These are phyloP conservation scores for Rhinopomastus cyanomelas DNA, from an alignment of 2,113 vertebrate species.

Conservation along the genomic window DNA sequence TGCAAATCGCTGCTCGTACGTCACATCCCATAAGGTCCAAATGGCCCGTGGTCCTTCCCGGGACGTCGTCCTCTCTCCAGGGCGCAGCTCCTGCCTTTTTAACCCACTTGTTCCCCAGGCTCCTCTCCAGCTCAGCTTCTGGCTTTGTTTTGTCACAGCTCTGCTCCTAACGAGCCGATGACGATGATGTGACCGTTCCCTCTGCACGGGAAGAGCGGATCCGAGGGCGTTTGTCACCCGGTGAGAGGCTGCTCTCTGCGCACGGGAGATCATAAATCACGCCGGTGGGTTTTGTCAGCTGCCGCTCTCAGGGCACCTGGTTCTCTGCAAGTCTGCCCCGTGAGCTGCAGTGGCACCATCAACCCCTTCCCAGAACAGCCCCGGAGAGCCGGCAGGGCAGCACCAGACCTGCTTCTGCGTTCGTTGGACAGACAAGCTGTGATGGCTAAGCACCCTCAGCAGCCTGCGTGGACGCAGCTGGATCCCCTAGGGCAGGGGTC, in stretches of 20 bases:
- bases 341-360: neutral
- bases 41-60: neutral
- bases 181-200: constrained; percentile 63
- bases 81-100: neutral
- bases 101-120: neutral
- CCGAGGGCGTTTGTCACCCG: neutral
- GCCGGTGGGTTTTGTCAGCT: constrained; percentile 35
- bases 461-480: rapidly evolving
- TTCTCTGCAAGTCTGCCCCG: neutral
- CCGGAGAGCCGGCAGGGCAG: neutral
- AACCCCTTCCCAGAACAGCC: neutral
- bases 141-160: constrained; percentile 38
- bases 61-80: neutral
- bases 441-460: neutral
- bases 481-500: too few species aligned
- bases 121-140: neutral
- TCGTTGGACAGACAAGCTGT: neutral
- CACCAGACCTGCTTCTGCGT: neutral
- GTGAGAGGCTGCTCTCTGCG: neutral
- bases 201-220: constrained; percentile 60
- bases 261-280: constrained; percentile 47
- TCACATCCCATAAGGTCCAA: neutral
- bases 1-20: neutral
- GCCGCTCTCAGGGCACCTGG: neutral
- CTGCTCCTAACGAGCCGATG: constrained; percentile 68